Evolutionary conservation across 2,888 invertebrate species (phyloP).

Genomic region (Trichopria drosophilae): DNA sequence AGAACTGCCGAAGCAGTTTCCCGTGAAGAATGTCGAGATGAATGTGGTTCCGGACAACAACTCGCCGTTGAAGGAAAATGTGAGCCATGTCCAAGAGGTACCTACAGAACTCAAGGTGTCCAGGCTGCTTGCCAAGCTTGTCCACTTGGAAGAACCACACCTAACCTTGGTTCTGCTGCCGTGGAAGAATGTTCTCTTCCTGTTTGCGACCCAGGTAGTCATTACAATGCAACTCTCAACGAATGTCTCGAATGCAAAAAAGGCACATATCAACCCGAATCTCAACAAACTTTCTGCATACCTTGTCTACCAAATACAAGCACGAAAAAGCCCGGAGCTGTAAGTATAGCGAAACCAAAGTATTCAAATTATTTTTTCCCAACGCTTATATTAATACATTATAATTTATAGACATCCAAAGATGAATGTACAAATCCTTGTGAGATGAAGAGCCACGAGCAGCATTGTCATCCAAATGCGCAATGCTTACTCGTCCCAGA

Average conservation of each 20-base stretch:
- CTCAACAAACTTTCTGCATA: conserved; percentile 84
- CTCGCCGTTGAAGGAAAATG: conserved; percentile 86
- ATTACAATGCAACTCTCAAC: conserved; percentile 83
- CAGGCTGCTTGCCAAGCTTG: conserved; percentile 88
- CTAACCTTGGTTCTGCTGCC: conserved; percentile 78
- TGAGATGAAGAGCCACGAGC: conserved; percentile 78
- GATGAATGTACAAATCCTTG: conserved; percentile 90
- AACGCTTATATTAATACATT: conserved; percentile 30
- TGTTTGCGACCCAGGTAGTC: conserved; percentile 77
- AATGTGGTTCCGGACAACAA: conserved; percentile 84
- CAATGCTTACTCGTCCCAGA: conserved; percentile 83
- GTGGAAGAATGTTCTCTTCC: conserved; percentile 92
- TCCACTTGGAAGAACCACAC: conserved; percentile 88
- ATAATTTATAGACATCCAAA: conserved; percentile 68
- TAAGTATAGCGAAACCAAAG: conserved; percentile 59
- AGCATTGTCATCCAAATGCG: conserved; percentile 85
- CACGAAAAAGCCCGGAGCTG: conserved; percentile 79
- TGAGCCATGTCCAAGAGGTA: conserved; percentile 88
- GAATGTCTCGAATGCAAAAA: conserved; percentile 85
- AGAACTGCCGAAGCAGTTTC: conserved; percentile 87
- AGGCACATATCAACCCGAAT: conserved; percentile 87
- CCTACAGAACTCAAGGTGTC: conserved; percentile 82
- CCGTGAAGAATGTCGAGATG: conserved; percentile 84
- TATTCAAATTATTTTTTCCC: neutral
- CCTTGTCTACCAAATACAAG: conserved; percentile 90